Evolutionary conservation across 2,113 vertebrate genomes (phyloP), one percentile per base, ranked within the genome.

Genomic region (Thomomys bottae): DNA sequence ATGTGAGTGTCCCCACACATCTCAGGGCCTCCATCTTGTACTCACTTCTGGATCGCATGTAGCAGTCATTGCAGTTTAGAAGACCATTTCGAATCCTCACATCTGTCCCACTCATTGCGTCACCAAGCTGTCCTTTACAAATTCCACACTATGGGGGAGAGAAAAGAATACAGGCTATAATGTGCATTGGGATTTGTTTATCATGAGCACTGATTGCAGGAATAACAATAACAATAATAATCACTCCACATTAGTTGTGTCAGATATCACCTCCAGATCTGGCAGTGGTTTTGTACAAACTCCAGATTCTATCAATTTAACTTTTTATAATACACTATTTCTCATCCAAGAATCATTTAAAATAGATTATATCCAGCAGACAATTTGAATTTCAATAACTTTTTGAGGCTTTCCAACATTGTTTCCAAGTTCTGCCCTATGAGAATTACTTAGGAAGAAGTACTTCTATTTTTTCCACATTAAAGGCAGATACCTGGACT

Each of bases 61-160:
- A 99, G 97, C 99, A 99, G 94, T 99, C 99, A 0, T 99, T 98
- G 95, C 99, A 99, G 97, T 99, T 99, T 8, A 99, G 98, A 90
- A 99, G 98, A 92, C 99, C 99, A 21, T 99, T 99, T 77, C 98
- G 98, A 96, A 99, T 99, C 97, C 99, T 98, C 90, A 99, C 99
- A 80, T 99, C 99, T 0, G 99, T 99, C 87, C 99, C 99, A 3
- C 98, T 99, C 10, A 98, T 98, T 71, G 99, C 98, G 23, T 99
- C 99, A 54, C 99, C 99, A 70, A 99, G 97, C 96, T 99, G 99
- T 79, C 98, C 99, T 96, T 99, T 99, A 97, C 99, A 99, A 95
- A 99, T 98, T 26, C 99, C 99, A 96, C 99, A 99, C 99, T 99
- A 90, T 10, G 78, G 72, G 81, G 1, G 21, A 24, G 8, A 61